A percentile compares a stretch with the other conserved stretches of the same genome.
phyloP scores from a whole-genome alignment of 2,888 invertebrate species.

The Drosophila histrio region DNA sequence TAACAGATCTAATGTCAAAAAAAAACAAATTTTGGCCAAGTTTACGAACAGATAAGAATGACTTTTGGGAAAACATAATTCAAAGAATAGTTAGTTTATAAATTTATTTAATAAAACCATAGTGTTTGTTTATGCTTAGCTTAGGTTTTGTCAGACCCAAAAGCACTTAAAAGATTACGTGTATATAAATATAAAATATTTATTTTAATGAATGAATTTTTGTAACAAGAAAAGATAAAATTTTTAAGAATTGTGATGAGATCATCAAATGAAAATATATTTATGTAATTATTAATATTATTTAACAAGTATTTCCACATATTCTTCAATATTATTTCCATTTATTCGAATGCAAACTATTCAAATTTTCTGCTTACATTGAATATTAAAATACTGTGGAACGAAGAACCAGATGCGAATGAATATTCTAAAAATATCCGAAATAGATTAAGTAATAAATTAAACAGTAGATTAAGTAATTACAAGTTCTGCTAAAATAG shows the following conservation, averaged over 20 bases:
- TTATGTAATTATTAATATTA: too few relatives aligned
- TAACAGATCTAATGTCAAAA: constrained; percentile 38
- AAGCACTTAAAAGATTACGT: neutral
- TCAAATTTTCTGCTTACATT: too few relatives aligned
- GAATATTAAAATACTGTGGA: too few relatives aligned
- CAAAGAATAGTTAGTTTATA: neutral
- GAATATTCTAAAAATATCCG: neutral
- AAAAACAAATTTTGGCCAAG: constrained; percentile 16
- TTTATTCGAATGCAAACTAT: too few relatives aligned
- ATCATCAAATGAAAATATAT: too few relatives aligned
- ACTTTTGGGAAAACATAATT: neutral
- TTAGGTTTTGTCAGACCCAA: neutral
- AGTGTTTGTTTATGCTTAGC: neutral
- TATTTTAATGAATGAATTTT: neutral
- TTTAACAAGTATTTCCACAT: too few relatives aligned
- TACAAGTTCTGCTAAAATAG: neutral
- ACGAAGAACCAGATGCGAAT: too few relatives aligned
- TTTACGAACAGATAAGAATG: constrained; percentile 29
- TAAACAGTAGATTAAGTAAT: neutral
- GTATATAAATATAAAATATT: neutral
- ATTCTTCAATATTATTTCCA: too few relatives aligned
- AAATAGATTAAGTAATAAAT: neutral
- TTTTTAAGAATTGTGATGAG: too few relatives aligned
- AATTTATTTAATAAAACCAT: neutral
- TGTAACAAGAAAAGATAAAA: neutral